Percentiles rank a stretch among this genome's conserved stretches.
Conservation (phyloP, 2,797 vertebrate species). For the Sardinella longiceps region DNA sequence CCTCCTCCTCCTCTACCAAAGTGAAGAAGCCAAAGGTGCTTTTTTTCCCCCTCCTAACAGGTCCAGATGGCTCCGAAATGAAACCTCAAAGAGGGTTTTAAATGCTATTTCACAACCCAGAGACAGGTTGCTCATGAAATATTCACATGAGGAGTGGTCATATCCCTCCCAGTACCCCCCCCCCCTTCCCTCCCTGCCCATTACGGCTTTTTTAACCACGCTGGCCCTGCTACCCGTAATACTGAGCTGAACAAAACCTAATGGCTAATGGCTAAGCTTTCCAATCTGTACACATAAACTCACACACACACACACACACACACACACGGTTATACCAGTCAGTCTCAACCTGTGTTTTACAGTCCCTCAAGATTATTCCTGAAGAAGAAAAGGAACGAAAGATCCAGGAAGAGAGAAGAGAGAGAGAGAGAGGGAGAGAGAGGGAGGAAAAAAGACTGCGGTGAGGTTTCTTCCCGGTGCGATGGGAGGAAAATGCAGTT, state of each 20-base stretch:
- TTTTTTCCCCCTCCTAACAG: constrained; percentile 46
- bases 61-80: constrained; percentile 57
- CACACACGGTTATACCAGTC: neutral
- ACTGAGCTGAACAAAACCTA: neutral
- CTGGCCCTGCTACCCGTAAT: constrained; percentile 26
- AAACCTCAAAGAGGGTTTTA: constrained; percentile 58
- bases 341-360: constrained; percentile 1
- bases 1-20: neutral
- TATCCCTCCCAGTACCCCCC: constrained; percentile 43
- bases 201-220: constrained; percentile 21
- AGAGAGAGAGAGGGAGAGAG: constrained; percentile 10
- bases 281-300: neutral
- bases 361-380: constrained; percentile 11
- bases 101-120: constrained; percentile 54
- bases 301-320: neutral
- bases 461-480: constrained; percentile 19
- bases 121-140: constrained; percentile 67
- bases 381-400: constrained; percentile 42
- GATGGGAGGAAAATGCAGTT: constrained; percentile 48
- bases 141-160: constrained; percentile 61
- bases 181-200: neutral
- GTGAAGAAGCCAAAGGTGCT: constrained; percentile 58
- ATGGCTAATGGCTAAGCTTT: neutral
- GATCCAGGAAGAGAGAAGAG: neutral
- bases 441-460: neutral